These are phyloP conservation scores for Parapsyche elsis DNA, from an alignment of 1,140 invertebrate genomes.

Conservation along the genomic window DNA sequence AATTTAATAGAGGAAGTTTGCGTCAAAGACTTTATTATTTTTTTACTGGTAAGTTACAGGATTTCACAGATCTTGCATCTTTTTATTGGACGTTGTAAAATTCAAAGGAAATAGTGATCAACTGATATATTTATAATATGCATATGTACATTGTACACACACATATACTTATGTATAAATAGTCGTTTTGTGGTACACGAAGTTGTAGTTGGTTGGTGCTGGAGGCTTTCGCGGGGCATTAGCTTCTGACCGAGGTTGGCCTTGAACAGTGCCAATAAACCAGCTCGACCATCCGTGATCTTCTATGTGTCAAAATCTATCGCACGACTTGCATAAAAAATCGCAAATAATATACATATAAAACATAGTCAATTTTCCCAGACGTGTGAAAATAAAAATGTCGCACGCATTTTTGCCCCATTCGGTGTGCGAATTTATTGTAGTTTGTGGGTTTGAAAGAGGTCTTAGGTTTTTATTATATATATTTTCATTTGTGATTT, in stretches of 20 bases:
- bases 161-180: not conserved
- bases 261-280: conserved; percentile 53
- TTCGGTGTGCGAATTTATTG: not conserved
- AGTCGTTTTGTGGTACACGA: not conserved
- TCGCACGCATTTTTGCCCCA: not conserved
- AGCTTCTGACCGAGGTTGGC: conserved; percentile 51
- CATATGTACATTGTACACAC: not conserved
- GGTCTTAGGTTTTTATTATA: not conserved
- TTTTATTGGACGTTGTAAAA: not conserved
- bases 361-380: not conserved
- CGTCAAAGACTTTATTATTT: too few species aligned
- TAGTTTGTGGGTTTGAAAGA: not conserved
- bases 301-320: conserved; percentile 44
- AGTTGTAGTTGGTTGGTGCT: not conserved
- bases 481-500: not conserved
- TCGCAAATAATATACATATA: not conserved
- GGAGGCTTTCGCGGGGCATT: conserved; percentile 42
- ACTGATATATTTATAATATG: not conserved
- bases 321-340: not conserved
- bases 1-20: too few species aligned
- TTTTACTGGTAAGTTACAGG: too few species aligned
- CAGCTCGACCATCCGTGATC: conserved; percentile 37
- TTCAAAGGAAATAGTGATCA: not conserved
- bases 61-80: not conserved
- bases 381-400: not conserved